phyloP scores from a whole-genome alignment of 2,888 invertebrate genomes.

The Labia minor region DNA sequence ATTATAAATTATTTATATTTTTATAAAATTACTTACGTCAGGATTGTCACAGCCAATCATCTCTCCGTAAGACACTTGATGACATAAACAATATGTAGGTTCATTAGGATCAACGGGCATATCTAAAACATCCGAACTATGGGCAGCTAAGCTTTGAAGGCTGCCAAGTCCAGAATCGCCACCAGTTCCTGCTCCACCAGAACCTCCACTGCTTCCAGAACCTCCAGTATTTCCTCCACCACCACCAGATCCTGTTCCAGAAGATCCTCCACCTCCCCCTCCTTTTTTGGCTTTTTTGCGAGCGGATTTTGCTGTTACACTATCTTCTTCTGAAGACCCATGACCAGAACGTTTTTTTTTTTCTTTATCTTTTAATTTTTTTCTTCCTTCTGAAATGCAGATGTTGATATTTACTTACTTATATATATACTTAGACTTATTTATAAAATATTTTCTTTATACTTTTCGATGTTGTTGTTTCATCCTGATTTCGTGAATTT shows the following conservation, averaged over 20 bases:
- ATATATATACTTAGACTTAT: too few species aligned
- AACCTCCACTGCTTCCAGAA: slow-evolving; percentile 21
- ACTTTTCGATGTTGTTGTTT: slow-evolving; percentile 48
- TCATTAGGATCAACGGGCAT: slow-evolving; percentile 95
- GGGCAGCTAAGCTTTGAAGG: slow-evolving; percentile 48
- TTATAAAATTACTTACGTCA: slow-evolving; percentile 50
- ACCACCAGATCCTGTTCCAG: slow-evolving; percentile 35
- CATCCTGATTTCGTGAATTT: slow-evolving; percentile 57
- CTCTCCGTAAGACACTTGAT: slow-evolving; percentile 92
- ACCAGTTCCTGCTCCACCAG: slow-evolving; percentile 27
- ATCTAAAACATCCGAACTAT: slow-evolving; percentile 80
- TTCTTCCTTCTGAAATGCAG: slow-evolving; percentile 50
- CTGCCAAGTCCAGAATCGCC: slow-evolving; percentile 33
- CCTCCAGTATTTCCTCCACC: slow-evolving; percentile 29
- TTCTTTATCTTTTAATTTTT: slow-evolving; percentile 55
- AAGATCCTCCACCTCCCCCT: slow-evolving; percentile 28
- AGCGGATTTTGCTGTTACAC: slow-evolving; percentile 36
- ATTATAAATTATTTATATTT: not conserved
- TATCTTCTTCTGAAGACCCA: slow-evolving; percentile 42
- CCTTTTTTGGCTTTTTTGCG: slow-evolving; percentile 50
- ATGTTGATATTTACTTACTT: too few species aligned
- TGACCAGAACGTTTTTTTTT: slow-evolving; percentile 45
- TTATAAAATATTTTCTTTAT: slow-evolving; percentile 29
- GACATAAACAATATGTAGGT: slow-evolving; percentile 95
- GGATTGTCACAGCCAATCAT: slow-evolving; percentile 96